These are phyloP conservation scores for Plebejus argus DNA, from an alignment of 2,888 invertebrate species.

Conservation along the genomic window DNA sequence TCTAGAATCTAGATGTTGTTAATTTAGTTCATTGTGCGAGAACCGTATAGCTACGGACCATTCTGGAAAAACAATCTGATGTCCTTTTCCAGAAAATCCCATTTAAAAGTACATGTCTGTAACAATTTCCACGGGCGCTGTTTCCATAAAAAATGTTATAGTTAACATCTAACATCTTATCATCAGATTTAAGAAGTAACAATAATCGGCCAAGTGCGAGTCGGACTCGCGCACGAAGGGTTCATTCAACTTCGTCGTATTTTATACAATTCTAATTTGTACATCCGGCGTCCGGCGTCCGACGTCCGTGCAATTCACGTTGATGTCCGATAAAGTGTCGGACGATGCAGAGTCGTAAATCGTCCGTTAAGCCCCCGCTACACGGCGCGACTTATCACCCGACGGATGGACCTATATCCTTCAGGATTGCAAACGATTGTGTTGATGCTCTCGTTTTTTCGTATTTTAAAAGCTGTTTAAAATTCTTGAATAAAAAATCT, in stretches of 20 bases:
- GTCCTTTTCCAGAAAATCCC: no score
- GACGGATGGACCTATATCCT: slow-evolving; percentile 10
- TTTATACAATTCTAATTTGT: slow-evolving; percentile 19
- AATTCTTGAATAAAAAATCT: not conserved
- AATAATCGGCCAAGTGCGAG: no score
- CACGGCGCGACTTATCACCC: slow-evolving; percentile 8
- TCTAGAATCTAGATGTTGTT: no score
- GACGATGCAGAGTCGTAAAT: slow-evolving; percentile 22
- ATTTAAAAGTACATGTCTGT: no score
- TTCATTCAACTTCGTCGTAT: not conserved
- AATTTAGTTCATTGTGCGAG: no score
- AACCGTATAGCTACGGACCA: no score
- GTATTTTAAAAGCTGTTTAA: not conserved
- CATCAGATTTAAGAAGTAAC: not conserved
- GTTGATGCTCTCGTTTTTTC: not conserved
- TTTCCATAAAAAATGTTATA: no score
- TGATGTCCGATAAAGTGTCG: slow-evolving; percentile 22
- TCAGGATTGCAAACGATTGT: slow-evolving; percentile 12
- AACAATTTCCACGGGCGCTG: no score
- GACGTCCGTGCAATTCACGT: slow-evolving; percentile 1
- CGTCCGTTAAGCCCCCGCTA: slow-evolving; percentile 6
- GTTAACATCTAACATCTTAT: no score
- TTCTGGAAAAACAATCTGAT: no score
- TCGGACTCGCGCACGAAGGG: no score
- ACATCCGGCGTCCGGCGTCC: slow-evolving; percentile 1